Conservation (phyloP, 1,140 invertebrate species). For the Caenorhabditis elegans region WBcel235 BX284604.4:9926501-9927000, state of each 20-base stretch:
- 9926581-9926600: conserved; percentile 22
- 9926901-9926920: conserved; percentile 21
- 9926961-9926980: conserved; percentile 16
- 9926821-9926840: not conserved
- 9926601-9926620: conserved; percentile 10
- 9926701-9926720: not conserved
- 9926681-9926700: not conserved
- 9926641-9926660: not conserved
- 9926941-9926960: conserved; percentile 8
- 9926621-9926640: not conserved
- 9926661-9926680: conserved; percentile 21
- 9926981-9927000: not conserved
- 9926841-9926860: not conserved
- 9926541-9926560: conserved; percentile 7
- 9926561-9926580: conserved; percentile 18
- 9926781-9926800: not conserved
- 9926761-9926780: conserved; percentile 7
- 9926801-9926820: not conserved
- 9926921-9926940: conserved; percentile 7
- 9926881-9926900: conserved; percentile 6
- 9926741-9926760: conserved; percentile 18
- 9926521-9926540: conserved; percentile 6
- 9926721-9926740: conserved; percentile 18
- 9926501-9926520: not conserved
- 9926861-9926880: not conserved